Percentiles rank a stretch among this genome's conserved stretches.
Evolutionary conservation across 1,140 invertebrate species (phyloP).

Genomic region (Colletes latitarsis): DNA sequence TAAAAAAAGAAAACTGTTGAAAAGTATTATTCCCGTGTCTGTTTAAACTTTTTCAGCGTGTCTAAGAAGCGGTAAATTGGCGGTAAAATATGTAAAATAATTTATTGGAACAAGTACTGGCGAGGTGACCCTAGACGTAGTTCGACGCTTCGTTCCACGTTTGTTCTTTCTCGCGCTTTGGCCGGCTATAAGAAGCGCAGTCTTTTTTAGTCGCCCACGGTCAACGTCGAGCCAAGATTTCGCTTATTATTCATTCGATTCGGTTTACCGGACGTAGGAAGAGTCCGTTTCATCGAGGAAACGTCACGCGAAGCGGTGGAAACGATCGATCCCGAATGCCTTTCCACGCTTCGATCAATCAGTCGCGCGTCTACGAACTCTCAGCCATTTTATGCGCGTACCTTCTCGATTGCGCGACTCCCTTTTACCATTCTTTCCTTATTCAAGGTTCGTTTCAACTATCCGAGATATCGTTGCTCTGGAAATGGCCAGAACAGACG

Average conservation of each 20-base stretch:
- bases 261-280: constrained; percentile 1
- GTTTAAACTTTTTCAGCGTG: too few species aligned
- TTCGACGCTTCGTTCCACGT: too few species aligned
- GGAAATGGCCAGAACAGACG: neutral
- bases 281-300: neutral
- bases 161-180: neutral
- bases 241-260: constrained; percentile 49
- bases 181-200: neutral
- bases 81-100: too few species aligned
- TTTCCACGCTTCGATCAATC: constrained; percentile 32
- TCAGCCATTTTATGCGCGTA: constrained; percentile 2
- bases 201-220: constrained; percentile 10
- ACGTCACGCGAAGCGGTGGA: constrained; percentile 3
- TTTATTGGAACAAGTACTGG: too few species aligned
- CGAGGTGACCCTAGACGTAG: too few species aligned
- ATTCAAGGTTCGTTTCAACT: neutral
- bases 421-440: neutral
- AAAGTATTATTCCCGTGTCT: too few species aligned
- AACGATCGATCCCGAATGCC: constrained; percentile 45
- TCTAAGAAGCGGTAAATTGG: too few species aligned
- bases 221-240: neutral
- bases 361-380: neutral
- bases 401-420: neutral
- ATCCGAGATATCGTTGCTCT: neutral
- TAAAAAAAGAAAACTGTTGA: too few species aligned